Evolutionary conservation across 2,113 vertebrate genomes (phyloP), one percentile per base, ranked within the genome.

Genomic region (Pelvicachromis taeniatus): DNA sequence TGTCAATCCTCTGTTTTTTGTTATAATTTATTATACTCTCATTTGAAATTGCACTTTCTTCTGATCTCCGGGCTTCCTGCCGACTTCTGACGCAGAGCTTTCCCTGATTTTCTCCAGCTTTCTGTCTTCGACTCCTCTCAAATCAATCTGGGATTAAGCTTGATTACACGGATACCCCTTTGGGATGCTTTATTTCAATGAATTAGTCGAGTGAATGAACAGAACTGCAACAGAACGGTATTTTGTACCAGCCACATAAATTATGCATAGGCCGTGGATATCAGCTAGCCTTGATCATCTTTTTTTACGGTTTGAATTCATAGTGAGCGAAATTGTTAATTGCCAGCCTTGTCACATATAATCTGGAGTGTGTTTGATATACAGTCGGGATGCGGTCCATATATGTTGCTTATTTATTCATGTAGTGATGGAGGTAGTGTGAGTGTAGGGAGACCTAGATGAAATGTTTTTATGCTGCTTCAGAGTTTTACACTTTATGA

Each of bases 221-320:
- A 94, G 92, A 95, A 94, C 91, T 92, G 94, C 95, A 95, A 95
- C 94, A 93, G 95, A 95, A 96, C 88, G 89, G 91, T 94, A 92
- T 95, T 95, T 96, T 95, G 94, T 96, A 94, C 90, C 92, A 95
- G 94, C 94, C 91, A 88, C 90, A 96, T 96, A 94, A 95, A 96
- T 96, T 95, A 96, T 96, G 95, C 95, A 96, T 95, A 56, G 59
- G 86, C 90, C 86, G 91, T 88, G 85, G 90, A 94, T 93, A 94
- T 93, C 95, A 93, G 84, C 91, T 89, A 68, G 88, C 91, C 95
- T 93, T 95, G 95, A 96, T 96, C 95, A 90, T 94, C 87, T 91
- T 94, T 93, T 93, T 92, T 87, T 90, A 89, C 85, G 87, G 80
- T 89, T 92, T 88, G 87, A 90, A 93, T 90, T 89, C 89, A 86